phyloP scores from a whole-genome alignment of 2,888 invertebrate species.

The Salticus scenicus region DNA sequence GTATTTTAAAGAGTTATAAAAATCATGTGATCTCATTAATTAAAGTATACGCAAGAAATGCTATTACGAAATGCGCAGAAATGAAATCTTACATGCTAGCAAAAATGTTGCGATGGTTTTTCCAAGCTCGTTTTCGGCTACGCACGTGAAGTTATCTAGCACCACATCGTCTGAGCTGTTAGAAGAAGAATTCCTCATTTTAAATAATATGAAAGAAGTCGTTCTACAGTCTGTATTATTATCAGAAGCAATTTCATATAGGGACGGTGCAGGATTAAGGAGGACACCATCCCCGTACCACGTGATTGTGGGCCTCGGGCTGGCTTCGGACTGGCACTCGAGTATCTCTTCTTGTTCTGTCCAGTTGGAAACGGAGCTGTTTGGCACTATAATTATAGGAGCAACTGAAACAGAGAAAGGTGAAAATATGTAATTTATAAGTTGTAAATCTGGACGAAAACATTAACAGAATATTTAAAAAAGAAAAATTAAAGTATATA shows the following conservation, averaged over 20 bases:
- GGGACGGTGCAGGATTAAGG: constrained; percentile 19
- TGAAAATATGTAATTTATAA: neutral
- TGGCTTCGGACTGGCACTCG: constrained; percentile 65
- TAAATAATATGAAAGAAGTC: constrained; percentile 30
- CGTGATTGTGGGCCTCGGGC: constrained; percentile 61
- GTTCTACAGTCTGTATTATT: constrained; percentile 37
- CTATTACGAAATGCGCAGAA: no score
- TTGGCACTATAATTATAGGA: constrained; percentile 55
- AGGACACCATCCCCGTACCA: constrained; percentile 69
- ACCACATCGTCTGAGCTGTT: constrained; percentile 2
- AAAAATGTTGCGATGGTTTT: constrained; percentile 37
- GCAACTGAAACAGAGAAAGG: constrained; percentile 33
- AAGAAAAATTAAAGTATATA: no score
- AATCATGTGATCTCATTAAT: no score
- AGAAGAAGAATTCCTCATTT: neutral
- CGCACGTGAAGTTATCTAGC: constrained; percentile 70
- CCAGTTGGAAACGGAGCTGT: constrained; percentile 10
- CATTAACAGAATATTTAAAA: no score
- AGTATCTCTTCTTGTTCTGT: constrained; percentile 21
- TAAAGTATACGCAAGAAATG: no score
- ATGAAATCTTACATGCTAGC: constrained; percentile 64
- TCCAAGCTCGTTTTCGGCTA: constrained; percentile 66
- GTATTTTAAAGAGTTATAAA: no score
- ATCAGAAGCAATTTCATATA: constrained; percentile 34
- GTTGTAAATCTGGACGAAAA: no score